Percentiles rank a stretch among this genome's conserved stretches.
phyloP scores from a whole-genome alignment of 1,140 invertebrate genomes.

The Andrena cerasifolii region DNA sequence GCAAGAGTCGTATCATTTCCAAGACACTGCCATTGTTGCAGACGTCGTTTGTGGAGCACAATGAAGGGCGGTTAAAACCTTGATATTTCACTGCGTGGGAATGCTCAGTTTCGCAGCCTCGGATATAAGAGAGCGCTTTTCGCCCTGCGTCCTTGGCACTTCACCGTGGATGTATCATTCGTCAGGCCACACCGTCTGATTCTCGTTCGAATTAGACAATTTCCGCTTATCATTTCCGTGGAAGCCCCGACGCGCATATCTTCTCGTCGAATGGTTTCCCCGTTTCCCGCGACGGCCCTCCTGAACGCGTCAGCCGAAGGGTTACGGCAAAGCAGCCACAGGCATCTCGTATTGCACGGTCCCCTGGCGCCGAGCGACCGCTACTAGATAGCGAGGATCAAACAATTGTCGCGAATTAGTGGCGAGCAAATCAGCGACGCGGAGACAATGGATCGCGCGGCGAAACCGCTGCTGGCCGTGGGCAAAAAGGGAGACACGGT shows the following conservation, averaged over 20 bases:
- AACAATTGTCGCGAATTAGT: constrained; percentile 61
- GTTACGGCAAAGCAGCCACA: constrained; percentile 42
- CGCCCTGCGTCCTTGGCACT: background rate
- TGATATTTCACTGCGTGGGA: too few relatives aligned
- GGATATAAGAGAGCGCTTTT: background rate
- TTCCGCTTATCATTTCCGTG: constrained; percentile 3
- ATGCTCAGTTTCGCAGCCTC: too few relatives aligned
- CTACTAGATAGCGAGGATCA: constrained; percentile 22
- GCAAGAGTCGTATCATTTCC: background rate
- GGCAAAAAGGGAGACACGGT: constrained; percentile 44
- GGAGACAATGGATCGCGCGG: constrained; percentile 38
- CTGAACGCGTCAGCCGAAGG: constrained; percentile 21
- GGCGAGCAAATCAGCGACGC: constrained; percentile 24
- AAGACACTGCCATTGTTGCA: too few relatives aligned
- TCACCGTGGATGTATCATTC: background rate
- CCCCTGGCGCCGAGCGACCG: background rate
- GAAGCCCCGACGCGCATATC: background rate
- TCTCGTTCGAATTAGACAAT: background rate
- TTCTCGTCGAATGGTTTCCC: constrained; percentile 12
- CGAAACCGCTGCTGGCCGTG: background rate
- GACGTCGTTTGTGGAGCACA: constrained; percentile 9
- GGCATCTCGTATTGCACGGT: constrained; percentile 14
- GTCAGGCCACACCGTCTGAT: background rate
- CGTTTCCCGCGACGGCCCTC: background rate
- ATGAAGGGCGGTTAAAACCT: too few relatives aligned